Conservation (phyloP, 2,113 vertebrate genomes). For the Megaptera novaeangliae region DNA sequence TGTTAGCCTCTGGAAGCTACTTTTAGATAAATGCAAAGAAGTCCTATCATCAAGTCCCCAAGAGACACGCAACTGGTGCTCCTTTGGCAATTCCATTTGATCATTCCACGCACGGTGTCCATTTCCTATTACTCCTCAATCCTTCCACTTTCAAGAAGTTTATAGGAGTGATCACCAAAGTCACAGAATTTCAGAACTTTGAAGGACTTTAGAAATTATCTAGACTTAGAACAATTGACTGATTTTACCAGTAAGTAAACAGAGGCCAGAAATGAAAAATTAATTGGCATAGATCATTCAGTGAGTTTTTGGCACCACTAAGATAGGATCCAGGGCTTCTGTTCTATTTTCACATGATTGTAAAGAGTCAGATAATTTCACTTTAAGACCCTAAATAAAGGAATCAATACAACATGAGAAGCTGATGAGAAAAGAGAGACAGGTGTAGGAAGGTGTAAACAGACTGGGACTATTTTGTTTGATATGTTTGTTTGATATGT, state of each 20-base stretch:
- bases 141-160: not conserved
- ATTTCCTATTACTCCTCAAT: conserved; percentile 1
- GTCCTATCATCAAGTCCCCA: not conserved
- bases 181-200: not conserved
- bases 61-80: not conserved
- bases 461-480: not conserved
- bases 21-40: conserved; percentile 25
- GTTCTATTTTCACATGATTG: not conserved
- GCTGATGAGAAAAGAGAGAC: not conserved
- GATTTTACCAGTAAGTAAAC: conserved; percentile 8
- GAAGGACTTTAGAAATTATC: conserved; percentile 12
- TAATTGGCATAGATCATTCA: not conserved
- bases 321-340: not conserved
- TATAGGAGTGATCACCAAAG: not conserved
- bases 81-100: not conserved
- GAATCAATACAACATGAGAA: not conserved
- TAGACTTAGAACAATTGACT: not conserved
- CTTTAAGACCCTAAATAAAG: not conserved
- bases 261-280: conserved; percentile 14
- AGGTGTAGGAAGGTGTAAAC: not conserved
- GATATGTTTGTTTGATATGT: not conserved
- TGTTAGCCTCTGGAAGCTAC: not conserved
- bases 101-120: not conserved
- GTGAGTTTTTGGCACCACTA: conserved; percentile 9
- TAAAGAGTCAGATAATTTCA: conserved; percentile 11